Evolutionary conservation across 2,113 vertebrate genomes (phyloP), one percentile per base, ranked within the genome.

Genomic region (Triplophysa tibetana): DNA sequence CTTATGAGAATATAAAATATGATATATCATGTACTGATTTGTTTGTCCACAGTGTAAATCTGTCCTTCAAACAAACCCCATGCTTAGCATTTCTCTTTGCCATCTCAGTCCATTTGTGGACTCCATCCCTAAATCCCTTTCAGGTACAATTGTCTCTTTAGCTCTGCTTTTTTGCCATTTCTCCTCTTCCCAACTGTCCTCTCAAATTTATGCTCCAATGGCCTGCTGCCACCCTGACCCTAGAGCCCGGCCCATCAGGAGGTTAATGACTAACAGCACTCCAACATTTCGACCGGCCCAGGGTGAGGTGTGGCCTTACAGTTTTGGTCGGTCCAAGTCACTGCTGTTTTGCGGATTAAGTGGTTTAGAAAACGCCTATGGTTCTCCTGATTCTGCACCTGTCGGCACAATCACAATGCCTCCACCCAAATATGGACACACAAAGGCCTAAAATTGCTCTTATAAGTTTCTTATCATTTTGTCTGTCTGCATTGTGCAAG

Each of bases 261-360:
- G 89, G 88, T 85, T 90, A 90, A 91, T 90, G 86, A 91, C 84
- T 89, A 88, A 85, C 82, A 81, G 89, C 85, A 80, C 65, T 87
- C 58, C 81, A 77, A 64, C 56, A 52, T 75, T 85, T 84, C 87
- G 83, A 89, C 86, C 83, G 79, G 87, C 90, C 85, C 86, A 82
- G 84, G 84, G 67, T 85, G 85, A 88, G 83, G 86, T 81, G 38
- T 78, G 54, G 83, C 75, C 88, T 85, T 85, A 84, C 85, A 82
- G 81, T 67, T 41, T 56, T 38, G 62, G 78, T 85, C 83, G 67
- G 78, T 74, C 54, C 64, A 43, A 26, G 70, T 76, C 79, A 75
- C 73, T 77, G 70, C 81, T 85, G 77, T 81, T 54, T 60, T 88
- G 80, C 81, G 74, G 85, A 81, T 86, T 86, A 80, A 88, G 87